A percentile compares a stretch with the other conserved stretches of the same genome.
Conservation (phyloP, 2,113 vertebrate species). For the Pao palembangensis region DNA sequence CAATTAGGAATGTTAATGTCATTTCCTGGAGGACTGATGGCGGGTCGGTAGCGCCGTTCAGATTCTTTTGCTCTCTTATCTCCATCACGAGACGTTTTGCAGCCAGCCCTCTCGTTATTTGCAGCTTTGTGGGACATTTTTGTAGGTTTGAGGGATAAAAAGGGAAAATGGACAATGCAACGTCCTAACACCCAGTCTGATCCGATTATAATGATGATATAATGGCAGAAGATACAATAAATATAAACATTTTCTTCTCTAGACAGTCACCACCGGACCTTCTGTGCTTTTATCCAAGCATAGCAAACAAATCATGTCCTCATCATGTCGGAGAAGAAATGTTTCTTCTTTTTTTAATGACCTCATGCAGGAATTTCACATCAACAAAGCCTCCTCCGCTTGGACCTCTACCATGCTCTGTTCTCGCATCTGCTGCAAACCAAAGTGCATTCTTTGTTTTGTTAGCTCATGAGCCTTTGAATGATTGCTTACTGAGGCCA, state of each 20-base stretch:
- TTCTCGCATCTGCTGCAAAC: conserved; percentile 28
- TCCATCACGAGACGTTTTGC: neutral
- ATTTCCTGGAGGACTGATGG: neutral
- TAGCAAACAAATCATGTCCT: conserved; percentile 47
- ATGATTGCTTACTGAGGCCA: conserved; percentile 21
- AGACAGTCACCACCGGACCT: conserved; percentile 32
- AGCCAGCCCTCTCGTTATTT: neutral
- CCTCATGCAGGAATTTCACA: conserved; percentile 29
- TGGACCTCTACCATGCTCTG: conserved; percentile 15
- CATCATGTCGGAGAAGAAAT: conserved; percentile 17
- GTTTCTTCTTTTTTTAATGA: conserved; percentile 44
- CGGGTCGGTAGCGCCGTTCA: neutral
- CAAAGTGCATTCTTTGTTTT: conserved; percentile 31
- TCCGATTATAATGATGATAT: conserved; percentile 38
- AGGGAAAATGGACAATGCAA: neutral
- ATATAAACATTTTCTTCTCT: conserved; percentile 18
- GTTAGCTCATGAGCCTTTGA: conserved; percentile 30
- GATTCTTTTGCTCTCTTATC: neutral
- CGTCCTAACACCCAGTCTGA: conserved; percentile 26
- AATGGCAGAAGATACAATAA: conserved; percentile 29
- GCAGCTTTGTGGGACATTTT: neutral
- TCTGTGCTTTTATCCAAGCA: conserved; percentile 41
- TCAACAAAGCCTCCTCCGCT: conserved; percentile 14
- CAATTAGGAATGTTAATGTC: neutral
- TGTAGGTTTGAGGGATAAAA: conserved; percentile 21